These are phyloP conservation scores for Stercorarius parasiticus DNA, from an alignment of 2,113 vertebrate species.

Conservation along the genomic window DNA sequence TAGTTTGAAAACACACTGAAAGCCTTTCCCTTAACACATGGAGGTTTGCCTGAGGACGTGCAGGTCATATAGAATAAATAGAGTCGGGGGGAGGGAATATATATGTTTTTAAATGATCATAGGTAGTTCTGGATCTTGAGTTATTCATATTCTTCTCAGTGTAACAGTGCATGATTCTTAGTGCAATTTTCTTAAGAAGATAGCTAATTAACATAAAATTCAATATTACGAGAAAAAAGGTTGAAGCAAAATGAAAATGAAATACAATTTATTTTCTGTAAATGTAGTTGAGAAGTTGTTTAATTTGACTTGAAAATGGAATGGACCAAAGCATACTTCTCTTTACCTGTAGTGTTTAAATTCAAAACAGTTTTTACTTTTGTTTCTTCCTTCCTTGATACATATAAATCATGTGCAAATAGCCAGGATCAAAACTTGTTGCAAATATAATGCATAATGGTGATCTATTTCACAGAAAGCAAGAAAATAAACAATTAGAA, in stretches of 20 bases:
- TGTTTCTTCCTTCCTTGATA: background rate
- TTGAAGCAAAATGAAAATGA: background rate
- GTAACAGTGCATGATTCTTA: background rate
- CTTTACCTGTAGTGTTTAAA: background rate
- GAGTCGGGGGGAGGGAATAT: rapidly evolving
- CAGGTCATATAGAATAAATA: background rate
- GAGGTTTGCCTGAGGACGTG: background rate
- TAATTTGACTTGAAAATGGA: background rate
- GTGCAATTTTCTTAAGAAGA: background rate
- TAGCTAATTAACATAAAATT: background rate
- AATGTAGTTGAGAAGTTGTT: background rate
- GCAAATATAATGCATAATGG: background rate
- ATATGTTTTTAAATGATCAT: background rate
- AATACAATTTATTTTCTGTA: background rate
- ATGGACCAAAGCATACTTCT: background rate
- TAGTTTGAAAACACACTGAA: background rate
- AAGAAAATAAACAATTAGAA: background rate
- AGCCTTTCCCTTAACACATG: background rate
- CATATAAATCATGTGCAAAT: background rate
- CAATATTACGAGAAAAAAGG: background rate
- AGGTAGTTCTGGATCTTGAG: background rate
- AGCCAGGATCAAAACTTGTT: background rate
- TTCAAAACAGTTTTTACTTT: background rate
- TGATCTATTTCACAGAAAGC: background rate
- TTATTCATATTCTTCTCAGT: background rate